Percentiles rank a stretch among this genome's conserved stretches.
Conservation (phyloP, 2,113 vertebrate genomes). For the Hucho hucho region DNA sequence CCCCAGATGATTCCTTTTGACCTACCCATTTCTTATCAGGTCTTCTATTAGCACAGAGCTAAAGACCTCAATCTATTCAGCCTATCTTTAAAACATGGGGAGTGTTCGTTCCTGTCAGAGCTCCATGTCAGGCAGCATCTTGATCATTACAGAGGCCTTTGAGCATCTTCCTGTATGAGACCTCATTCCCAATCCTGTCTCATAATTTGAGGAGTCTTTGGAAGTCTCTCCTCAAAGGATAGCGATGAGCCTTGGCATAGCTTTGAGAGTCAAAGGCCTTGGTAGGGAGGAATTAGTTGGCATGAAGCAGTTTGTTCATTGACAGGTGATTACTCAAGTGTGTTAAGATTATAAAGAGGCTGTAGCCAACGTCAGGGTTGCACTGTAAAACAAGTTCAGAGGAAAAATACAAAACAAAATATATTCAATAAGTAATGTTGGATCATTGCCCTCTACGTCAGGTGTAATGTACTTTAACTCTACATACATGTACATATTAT, state of each 20-base stretch:
- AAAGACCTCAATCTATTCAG: constrained; percentile 50
- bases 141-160: constrained; percentile 65
- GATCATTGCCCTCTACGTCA: constrained; percentile 36
- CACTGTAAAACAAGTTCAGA: constrained; percentile 28
- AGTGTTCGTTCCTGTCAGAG: constrained; percentile 55
- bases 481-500: too few relatives aligned
- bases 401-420: constrained; percentile 4
- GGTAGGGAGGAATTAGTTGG: constrained; percentile 39
- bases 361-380: constrained; percentile 17
- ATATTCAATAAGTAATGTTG: constrained; percentile 48
- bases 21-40: constrained; percentile 28
- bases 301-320: constrained; percentile 29
- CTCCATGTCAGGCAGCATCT: constrained; percentile 52
- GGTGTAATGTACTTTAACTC: constrained; percentile 7
- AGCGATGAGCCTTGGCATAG: constrained; percentile 53
- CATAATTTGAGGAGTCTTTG: constrained; percentile 61
- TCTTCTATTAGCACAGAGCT: constrained; percentile 30
- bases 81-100: constrained; percentile 41
- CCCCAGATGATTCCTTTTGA: constrained; percentile 42
- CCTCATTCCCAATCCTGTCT: constrained; percentile 26
- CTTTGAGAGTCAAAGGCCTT: constrained; percentile 51
- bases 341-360: background rate
- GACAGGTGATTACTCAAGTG: constrained; percentile 32
- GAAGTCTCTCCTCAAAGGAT: constrained; percentile 61
- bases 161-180: constrained; percentile 33